Base-by-base conservation (phyloP, 2,888 invertebrate genomes). In the Meta bourneti region DNA sequence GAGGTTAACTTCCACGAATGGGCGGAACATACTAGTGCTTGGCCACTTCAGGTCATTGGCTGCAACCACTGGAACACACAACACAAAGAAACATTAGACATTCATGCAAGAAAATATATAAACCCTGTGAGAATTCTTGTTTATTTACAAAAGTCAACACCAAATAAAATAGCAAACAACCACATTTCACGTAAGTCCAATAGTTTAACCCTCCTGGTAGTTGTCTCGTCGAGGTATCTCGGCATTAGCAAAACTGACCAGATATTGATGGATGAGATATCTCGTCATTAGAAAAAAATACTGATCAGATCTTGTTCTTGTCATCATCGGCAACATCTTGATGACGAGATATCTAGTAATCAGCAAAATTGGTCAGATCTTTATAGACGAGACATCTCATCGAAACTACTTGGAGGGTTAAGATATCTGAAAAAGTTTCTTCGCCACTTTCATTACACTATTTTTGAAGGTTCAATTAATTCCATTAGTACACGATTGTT, bases 31-130 rank as follows among this genome's bases (percentile, higher is more conserved):
- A 81, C 98, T 98, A 48, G 98, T 97, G 94, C 98, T 97, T 94
- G 98, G 97, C 99, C 99, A 99, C 95, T 99, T 99, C 90, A 99
- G 96, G 95, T 99, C 99, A 95, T 99, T 99, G 16, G 99, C 99
- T 90, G 99, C 99, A 93, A 99, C 98, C 95, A 99, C 99, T 99
- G 95, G 48, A 91, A 85, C 13, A 7, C 16, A 77, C 51, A 74
- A 52, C n/a, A 71, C 48, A 48, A 7, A 6, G 6, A 78, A 11
- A 52, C 6, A 7, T 7, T 9, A 78, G 74, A 8, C 9, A 9
- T 7, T 74, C 74, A 20, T 13, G 19, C 7, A 0, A 19, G 6
- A 9, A 77, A 1, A 11, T 16, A 11, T 19, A 6, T 72, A 1
- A 72, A n/a, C 7, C 6, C 11, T 51, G 49, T 13, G 77, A 77